Evolutionary conservation across 1,140 invertebrate genomes (phyloP), one percentile per base, ranked within the genome.

Genomic region (Pollicipes pollicipes): DNA sequence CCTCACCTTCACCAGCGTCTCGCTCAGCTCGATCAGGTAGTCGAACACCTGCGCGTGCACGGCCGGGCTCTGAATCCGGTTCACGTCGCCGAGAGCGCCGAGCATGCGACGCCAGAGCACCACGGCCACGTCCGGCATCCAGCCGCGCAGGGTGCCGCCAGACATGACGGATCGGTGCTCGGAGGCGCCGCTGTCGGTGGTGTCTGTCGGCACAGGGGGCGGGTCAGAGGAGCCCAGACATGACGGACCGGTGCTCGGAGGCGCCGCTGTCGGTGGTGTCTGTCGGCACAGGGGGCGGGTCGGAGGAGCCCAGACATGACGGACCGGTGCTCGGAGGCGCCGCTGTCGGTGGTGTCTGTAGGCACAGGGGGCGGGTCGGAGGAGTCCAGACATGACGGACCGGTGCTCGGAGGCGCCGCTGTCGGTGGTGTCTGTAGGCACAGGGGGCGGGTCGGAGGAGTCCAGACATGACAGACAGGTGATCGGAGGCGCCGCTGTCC

Each of bases 51-150:
- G 88, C 26, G 88, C 86, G 79, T 97, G 94, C 29, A 96, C 84
- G 66, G 84, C 83, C 24, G 93, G 88, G 79, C 95, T 90, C 69
- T 86, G 83, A 73, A 98, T 89, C 73, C 87, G 83, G 81, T 98
- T 98, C 66, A 97, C 87, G 83, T 97, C 89, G 0, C 94, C 95
- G 6, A 97, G 82, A 72, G 90, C 87, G n/a, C 93, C 93, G 27
- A 98, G 83, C 93, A 98, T 97, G 73, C 95, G 83, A 72, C 89
- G 84, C 95, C 95, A 98, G 76, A 98, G 83, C 69, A 97, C 90
- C 21, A 94, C 91, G 26, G 95, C 92, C 30, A 95, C 93, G 78
- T 96, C 94, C 27, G 95, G 92, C 73, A 94, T 83, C 95, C 95
- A 98, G 70, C 95, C 95, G 69, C 88, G 85, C 0, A 91, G 85